Percentiles rank a stretch among this genome's conserved stretches.
Evolutionary conservation across 2,888 invertebrate genomes (phyloP).

Genomic region (Bellardia bayeri): DNA sequence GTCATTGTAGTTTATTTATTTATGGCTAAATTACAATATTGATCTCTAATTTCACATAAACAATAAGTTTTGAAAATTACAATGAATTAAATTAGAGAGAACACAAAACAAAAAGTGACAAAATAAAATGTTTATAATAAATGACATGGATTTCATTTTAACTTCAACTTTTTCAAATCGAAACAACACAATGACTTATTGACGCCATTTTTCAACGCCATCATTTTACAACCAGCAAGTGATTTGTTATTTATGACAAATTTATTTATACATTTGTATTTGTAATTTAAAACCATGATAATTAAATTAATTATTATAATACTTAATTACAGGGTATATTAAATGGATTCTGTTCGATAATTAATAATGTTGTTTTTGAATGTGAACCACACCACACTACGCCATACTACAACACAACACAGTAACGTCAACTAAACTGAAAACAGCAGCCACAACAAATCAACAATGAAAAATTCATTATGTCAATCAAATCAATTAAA

Average conservation of each 20-base stretch:
- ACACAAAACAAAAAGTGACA: constrained; percentile 12
- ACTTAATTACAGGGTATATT: constrained; percentile 66
- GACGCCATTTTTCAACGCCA: constrained; percentile 73
- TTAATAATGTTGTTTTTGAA: constrained; percentile 64
- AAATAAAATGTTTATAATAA: constrained; percentile 40
- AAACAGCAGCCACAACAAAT: constrained; percentile 48
- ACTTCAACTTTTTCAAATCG: constrained; percentile 16
- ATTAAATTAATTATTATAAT: constrained; percentile 70
- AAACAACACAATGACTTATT: constrained; percentile 69
- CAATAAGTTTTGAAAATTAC: constrained; percentile 58
- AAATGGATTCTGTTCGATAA: constrained; percentile 67
- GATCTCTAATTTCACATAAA: constrained; percentile 54
- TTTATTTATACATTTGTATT: constrained; percentile 59
- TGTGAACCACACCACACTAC: constrained; percentile 38
- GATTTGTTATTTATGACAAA: constrained; percentile 72
- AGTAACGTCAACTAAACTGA: not conserved
- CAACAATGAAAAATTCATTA: constrained; percentile 50
- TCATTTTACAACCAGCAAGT: constrained; percentile 50
- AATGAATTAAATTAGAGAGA: constrained; percentile 57
- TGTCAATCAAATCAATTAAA: constrained; percentile 57
- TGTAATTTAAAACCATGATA: constrained; percentile 60
- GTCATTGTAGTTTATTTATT: constrained; percentile 48
- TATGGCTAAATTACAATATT: constrained; percentile 57
- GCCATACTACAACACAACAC: too few species aligned
- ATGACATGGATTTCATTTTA: constrained; percentile 66